Conservation (phyloP, 1,140 invertebrate species). For the Gerris buenoi region DNA sequence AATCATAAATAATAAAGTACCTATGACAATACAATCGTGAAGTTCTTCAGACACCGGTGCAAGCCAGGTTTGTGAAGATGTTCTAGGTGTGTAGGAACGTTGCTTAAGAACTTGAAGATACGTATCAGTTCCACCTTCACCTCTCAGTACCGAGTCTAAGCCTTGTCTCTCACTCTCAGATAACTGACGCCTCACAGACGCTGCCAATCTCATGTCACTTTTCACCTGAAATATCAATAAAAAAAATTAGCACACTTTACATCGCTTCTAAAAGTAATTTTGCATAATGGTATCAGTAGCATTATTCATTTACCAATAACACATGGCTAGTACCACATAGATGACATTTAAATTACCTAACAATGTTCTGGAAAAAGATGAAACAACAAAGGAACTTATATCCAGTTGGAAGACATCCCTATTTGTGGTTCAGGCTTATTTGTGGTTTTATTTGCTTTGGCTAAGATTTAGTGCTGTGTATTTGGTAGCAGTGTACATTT, state of each 20-base stretch:
- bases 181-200: neutral
- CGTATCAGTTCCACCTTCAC: neutral
- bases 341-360: too few species aligned
- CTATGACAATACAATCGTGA: neutral
- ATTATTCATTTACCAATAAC: too few species aligned
- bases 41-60: neutral
- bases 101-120: neutral
- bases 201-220: constrained; percentile 6
- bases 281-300: too few species aligned
- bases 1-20: neutral
- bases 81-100: neutral
- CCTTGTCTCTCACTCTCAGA: neutral
- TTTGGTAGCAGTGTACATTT: too few species aligned
- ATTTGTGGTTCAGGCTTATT: too few species aligned
- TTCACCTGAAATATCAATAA: constrained; percentile 1
- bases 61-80: neutral
- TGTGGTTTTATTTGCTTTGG: too few species aligned
- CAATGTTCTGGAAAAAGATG: too few species aligned
- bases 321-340: too few species aligned
- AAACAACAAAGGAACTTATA: too few species aligned
- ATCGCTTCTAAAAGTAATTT: neutral
- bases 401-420: too few species aligned
- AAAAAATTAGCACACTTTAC: too few species aligned
- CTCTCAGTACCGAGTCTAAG: neutral
- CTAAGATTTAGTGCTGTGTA: too few species aligned